Percentiles rank a stretch among this genome's conserved stretches.
Conservation (phyloP, 2,888 invertebrate genomes). For the Aporophyla lueneburgensis region DNA sequence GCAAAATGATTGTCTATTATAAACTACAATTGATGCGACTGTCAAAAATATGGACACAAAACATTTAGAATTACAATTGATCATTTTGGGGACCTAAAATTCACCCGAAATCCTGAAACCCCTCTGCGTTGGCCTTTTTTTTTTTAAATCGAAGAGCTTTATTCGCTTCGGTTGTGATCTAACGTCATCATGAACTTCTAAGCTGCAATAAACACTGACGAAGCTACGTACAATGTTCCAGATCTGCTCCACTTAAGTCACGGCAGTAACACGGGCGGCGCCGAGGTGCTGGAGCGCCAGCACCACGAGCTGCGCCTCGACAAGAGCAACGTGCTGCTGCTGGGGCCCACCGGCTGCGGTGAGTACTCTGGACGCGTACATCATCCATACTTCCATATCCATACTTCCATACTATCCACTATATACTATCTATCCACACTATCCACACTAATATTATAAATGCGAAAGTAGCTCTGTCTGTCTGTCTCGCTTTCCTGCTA, state of each 20-base stretch:
- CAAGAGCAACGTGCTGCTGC: constrained; percentile 98
- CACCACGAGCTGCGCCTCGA: constrained; percentile 96
- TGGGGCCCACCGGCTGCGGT: constrained; percentile 99
- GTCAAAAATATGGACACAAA: neutral
- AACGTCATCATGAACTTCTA: neutral
- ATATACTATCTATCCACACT: too few relatives aligned
- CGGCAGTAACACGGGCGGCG: constrained; percentile 87
- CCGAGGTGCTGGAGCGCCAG: constrained; percentile 95
- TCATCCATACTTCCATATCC: too few relatives aligned
- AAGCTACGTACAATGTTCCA: constrained; percentile 74
- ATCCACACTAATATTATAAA: too few relatives aligned
- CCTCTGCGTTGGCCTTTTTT: too few relatives aligned
- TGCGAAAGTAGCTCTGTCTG: too few relatives aligned
- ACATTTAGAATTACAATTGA: neutral
- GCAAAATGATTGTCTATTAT: neutral
- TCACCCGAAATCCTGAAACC: neutral
- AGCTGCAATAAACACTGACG: neutral
- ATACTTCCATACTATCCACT: too few relatives aligned
- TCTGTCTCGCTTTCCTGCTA: too few relatives aligned
- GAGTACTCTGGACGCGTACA: too few relatives aligned
- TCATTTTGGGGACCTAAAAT: neutral
- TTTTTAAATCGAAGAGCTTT: neutral
- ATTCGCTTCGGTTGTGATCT: neutral
- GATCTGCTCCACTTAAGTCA: constrained; percentile 97
- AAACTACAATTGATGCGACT: too few relatives aligned